Base-by-base conservation (phyloP, 2,113 vertebrate species). In the Orcinus orca region DNA sequence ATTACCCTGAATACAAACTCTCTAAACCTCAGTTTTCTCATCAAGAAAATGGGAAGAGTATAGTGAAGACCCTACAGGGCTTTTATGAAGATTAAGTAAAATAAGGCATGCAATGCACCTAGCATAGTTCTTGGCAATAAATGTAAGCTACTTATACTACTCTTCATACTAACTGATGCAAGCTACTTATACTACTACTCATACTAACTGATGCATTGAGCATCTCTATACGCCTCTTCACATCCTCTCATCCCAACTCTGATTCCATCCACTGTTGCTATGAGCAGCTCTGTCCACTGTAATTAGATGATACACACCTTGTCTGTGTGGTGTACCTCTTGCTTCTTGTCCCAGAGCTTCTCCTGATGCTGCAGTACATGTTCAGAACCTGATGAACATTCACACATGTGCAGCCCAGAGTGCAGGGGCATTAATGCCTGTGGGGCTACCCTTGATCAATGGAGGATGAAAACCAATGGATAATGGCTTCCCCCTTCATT, bases 21-120 rank as follows among this genome's bases (percentile, higher is more conserved):
- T 62, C 38, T 55, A 67, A 97, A 73, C 33, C 15, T 95, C 80
- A 63, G 33, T 82, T 80, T 93, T 91, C 82, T 85, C 67, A 73
- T 80, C n/a, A 83, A 79, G 33, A 82, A 89, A 97, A 87, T 92
- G 74, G 58, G 63, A 92, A 96, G 38, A 60, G 41, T 31, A 88
- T 9, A 26, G 50, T 83, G 17, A 86, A 76, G 38, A 85, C 62
- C 26, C 33, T 58, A 53, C 6, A 58, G 47, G 14, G 8, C 5
- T 96, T 92, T 90, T 31, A 65, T 25, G 21, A 63, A 41, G 10
- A 86, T 60, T 67, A 77, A 63, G 50, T n/a, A 63, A 92, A 58
- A 85, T 26, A 33, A 90, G 17, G 6, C 50, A n/a, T 14, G 3
- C 15, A 14, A 14, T 41, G 12, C 18, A 67, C 12, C 41, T 38